Evolutionary conservation across 2,888 invertebrate species (phyloP).

Genomic region (Drosophila ochracea): DNA sequence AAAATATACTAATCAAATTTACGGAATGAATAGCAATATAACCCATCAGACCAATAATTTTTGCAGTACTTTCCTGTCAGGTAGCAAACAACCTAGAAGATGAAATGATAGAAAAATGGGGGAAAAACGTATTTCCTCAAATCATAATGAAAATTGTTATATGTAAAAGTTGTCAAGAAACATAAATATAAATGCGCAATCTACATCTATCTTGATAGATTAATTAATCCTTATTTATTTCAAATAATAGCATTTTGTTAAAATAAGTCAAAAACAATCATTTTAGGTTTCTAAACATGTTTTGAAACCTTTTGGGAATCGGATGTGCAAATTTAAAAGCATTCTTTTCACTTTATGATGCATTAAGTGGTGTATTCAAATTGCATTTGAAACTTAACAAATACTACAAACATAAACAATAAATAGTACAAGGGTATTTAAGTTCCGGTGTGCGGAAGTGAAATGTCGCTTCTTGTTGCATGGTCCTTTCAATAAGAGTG

Average conservation of each 20-base stretch:
- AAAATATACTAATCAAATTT: slow-evolving; percentile 68
- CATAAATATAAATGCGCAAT: background rate
- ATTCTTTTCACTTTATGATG: background rate
- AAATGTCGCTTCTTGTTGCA: background rate
- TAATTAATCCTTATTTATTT: background rate
- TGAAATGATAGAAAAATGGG: background rate
- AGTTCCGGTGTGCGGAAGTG: background rate
- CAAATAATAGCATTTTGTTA: background rate
- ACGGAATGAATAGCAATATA: background rate
- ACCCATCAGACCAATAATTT: background rate
- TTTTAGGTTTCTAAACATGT: background rate
- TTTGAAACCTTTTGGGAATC: background rate
- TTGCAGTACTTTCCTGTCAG: background rate
- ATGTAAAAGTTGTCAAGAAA: background rate
- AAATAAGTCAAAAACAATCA: background rate
- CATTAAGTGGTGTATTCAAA: background rate
- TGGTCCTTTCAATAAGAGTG: slow-evolving; percentile 4
- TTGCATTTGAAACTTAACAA: background rate
- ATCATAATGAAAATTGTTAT: background rate
- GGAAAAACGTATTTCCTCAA: background rate
- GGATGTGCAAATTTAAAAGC: background rate
- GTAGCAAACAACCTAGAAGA: background rate
- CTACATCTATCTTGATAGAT: background rate
- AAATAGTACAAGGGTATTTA: slow-evolving; percentile 11
- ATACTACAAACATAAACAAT: background rate